These are phyloP conservation scores for Emydoidea blandingii DNA, from an alignment of 2,797 vertebrate genomes.

Conservation along the genomic window DNA sequence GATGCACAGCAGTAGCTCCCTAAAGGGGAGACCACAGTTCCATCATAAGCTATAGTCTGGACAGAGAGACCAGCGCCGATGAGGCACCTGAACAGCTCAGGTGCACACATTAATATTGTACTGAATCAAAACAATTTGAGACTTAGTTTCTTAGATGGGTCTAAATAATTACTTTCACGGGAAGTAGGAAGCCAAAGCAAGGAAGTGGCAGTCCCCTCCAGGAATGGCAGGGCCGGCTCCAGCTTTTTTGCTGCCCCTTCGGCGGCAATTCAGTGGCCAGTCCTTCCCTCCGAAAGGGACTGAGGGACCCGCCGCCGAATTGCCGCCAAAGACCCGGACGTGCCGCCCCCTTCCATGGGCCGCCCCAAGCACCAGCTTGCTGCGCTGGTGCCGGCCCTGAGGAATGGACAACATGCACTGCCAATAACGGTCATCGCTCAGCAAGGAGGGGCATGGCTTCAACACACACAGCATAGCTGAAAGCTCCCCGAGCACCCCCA, in stretches of 20 bases:
- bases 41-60: neutral
- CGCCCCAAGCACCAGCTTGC: too few relatives aligned
- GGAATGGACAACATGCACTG: neutral
- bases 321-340: too few relatives aligned
- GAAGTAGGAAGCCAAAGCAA: neutral
- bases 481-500: neutral
- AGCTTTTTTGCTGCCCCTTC: too few relatives aligned
- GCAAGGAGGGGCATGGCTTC: neutral
- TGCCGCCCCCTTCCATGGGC: too few relatives aligned
- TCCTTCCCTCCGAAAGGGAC: too few relatives aligned
- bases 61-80: neutral
- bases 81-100: neutral
- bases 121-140: neutral
- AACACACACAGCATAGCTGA: neutral
- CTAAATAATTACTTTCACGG: neutral
- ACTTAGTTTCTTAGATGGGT: neutral
- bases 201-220: neutral
- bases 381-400: too few relatives aligned
- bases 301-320: too few relatives aligned
- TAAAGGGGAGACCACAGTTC: neutral
- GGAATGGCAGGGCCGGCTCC: neutral
- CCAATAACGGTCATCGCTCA: neutral
- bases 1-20: neutral
- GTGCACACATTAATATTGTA: neutral
- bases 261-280: too few relatives aligned